Conservation (phyloP, 2,113 vertebrate species). For the Mionectes macconnelli region DNA sequence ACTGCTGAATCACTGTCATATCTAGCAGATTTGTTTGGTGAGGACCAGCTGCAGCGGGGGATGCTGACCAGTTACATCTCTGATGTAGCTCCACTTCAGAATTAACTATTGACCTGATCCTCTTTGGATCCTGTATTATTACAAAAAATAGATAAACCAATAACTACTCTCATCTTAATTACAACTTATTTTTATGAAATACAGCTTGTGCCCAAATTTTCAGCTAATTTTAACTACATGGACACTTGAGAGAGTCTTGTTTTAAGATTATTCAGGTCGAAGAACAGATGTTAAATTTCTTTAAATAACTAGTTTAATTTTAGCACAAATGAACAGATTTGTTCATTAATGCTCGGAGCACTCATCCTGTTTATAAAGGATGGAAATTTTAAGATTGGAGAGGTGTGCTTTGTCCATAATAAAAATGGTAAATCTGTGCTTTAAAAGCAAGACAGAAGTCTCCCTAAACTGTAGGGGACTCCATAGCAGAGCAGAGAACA, state of each 20-base stretch:
- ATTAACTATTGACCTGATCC: not conserved
- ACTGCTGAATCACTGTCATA: not conserved
- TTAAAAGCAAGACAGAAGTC: not conserved
- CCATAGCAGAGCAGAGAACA: not conserved
- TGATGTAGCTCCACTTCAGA: not conserved
- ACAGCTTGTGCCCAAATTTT: not conserved
- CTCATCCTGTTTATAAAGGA: not conserved
- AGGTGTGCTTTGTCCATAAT: not conserved
- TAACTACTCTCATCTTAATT: constrained; percentile 19
- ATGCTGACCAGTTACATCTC: not conserved
- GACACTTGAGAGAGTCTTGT: not conserved
- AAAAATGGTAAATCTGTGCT: not conserved
- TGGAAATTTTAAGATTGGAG: not conserved
- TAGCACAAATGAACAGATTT: constrained; percentile 32
- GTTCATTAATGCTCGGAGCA: not conserved
- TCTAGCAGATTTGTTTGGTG: not conserved
- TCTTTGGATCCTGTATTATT: not conserved
- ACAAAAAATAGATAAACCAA: constrained; percentile 18
- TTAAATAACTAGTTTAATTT: constrained; percentile 37
- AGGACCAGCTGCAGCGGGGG: not conserved
- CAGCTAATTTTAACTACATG: not conserved
- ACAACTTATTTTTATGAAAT: not conserved
- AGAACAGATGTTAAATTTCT: constrained; percentile 36
- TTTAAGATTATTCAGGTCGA: constrained; percentile 39
- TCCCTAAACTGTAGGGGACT: not conserved